Percentiles rank a stretch among this genome's conserved stretches.
phyloP scores from a whole-genome alignment of 2,113 vertebrate genomes.

The Puffinus mauretanicus region DNA sequence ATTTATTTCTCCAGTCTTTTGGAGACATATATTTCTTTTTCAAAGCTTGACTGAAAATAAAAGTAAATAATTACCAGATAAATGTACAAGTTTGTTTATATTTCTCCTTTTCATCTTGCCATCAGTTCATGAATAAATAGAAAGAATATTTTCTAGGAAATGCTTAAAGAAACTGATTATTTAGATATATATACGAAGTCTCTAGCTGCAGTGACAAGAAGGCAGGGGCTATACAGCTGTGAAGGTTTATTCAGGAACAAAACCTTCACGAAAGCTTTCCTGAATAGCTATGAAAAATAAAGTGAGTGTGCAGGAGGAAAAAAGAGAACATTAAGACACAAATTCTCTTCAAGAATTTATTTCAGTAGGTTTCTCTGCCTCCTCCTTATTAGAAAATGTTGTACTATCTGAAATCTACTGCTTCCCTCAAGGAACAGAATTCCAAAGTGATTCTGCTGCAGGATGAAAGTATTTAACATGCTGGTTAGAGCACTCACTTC shows the following conservation, averaged over 20 bases:
- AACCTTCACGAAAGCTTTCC: background rate
- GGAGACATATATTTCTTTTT: background rate
- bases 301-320: background rate
- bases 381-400: background rate
- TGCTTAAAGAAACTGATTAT: background rate
- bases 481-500: background rate
- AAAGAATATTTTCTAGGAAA: background rate
- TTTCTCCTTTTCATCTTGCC: background rate
- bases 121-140: background rate
- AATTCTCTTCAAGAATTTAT: constrained; percentile 24
- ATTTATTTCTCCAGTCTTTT: background rate
- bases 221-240: background rate
- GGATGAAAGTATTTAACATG: background rate
- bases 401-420: background rate
- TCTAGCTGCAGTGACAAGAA: background rate
- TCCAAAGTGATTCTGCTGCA: constrained; percentile 22
- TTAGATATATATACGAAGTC: background rate
- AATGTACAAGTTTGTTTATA: background rate
- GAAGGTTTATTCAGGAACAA: constrained; percentile 1
- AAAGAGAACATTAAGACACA: background rate
- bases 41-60: background rate
- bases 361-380: background rate
- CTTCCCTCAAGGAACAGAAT: constrained; percentile 35
- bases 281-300: background rate
- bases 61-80: background rate